Base-by-base conservation (phyloP, 2,113 vertebrate species). In the Spea multiplicata region DNA sequence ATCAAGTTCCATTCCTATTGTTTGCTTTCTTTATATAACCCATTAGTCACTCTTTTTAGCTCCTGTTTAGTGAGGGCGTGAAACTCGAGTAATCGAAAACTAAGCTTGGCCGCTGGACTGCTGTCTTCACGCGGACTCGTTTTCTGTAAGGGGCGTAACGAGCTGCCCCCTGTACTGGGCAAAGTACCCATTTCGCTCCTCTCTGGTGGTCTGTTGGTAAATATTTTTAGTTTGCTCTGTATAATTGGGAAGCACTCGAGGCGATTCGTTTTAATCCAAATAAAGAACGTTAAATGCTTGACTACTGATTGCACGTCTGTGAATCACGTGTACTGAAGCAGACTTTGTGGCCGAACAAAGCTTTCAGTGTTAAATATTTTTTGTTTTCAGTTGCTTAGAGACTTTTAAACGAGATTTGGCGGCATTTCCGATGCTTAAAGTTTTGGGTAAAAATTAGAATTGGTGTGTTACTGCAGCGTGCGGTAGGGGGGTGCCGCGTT, bases 21-120 rank as follows among this genome's bases (percentile, higher is more conserved):
- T 59, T 59, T 59, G 55, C 4, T 59, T 59, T 59, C 55, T 13
- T 48, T 66, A 67, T 17, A 57, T 17, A 17, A 16, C 4, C 13
- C n/a, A n/a, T 48, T 50, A 75, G 62, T 67, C 65, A 57, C 74
- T 55, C 64, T 76, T 76, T 75, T 14, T 66, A 67, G 74, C 74
- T 57, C 50, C 13, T 76, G 74, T 76, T 76, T 76, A 76, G 62
- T 76, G 64, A 76, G 57, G 74, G 74, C 74, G 74, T 76, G 50
- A 68, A 55, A 45, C 47, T 55, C 49, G 65, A 57, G 57, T 65
- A 68, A 76, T 76, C 46, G 74, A 8, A n/a, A n/a, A n/a, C n/a
- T n/a, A n/a, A 65, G 45, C 73, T 44, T 74, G 73, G 73, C 73
- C 62, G 61, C 46, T 3, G 30, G 30, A 30, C 2, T 30, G 30